phyloP scores from a whole-genome alignment of 2,113 vertebrate species.

The Pituophis catenifer region DNA sequence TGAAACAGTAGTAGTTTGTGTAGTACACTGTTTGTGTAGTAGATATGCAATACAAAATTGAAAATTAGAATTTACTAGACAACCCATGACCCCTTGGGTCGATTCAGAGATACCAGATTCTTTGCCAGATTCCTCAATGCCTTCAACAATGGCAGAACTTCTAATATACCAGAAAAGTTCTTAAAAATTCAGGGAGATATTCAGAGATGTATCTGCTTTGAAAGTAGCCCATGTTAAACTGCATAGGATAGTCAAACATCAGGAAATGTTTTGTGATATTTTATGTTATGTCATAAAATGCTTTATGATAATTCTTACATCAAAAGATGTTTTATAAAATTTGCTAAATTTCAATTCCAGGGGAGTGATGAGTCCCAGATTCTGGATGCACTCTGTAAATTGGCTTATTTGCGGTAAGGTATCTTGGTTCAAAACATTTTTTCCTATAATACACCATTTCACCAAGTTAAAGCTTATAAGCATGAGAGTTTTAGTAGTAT shows the following conservation, averaged over 20 bases:
- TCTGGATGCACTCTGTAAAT: background rate
- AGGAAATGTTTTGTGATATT: background rate
- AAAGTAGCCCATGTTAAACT: background rate
- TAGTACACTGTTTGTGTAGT: background rate
- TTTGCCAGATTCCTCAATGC: background rate
- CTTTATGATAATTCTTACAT: background rate
- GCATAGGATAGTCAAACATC: background rate
- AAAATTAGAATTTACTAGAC: background rate
- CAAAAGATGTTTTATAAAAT: background rate
- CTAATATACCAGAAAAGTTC: background rate
- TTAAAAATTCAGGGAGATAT: background rate
- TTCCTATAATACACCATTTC: background rate
- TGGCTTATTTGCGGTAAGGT: background rate
- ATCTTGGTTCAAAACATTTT: background rate
- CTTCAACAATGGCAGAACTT: background rate
- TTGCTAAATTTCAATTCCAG: background rate
- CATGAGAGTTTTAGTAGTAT: background rate
- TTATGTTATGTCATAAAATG: background rate
- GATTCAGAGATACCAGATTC: background rate
- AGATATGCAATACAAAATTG: background rate
- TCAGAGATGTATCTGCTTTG: background rate
- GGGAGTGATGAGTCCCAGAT: background rate
- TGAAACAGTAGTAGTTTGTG: background rate
- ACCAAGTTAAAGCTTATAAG: background rate
- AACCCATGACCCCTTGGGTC: background rate